Base-by-base conservation (phyloP, 2,797 vertebrate genomes). In the Paratrypauchen microcephalus region DNA sequence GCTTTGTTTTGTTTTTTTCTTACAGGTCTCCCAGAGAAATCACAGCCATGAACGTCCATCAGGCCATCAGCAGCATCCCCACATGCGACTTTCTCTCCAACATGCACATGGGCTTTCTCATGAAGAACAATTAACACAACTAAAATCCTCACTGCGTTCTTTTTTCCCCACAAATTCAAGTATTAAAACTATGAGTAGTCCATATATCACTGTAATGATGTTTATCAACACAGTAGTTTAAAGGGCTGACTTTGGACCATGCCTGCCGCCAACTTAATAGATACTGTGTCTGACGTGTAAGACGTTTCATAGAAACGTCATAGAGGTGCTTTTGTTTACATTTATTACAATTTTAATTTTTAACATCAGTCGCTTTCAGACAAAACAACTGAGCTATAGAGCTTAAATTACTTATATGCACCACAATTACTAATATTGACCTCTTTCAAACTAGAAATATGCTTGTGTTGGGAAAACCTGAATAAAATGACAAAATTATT, bases 61-160 rank as follows among this genome's bases (percentile, higher is more conserved):
- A 98, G 91, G 97, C 98, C 19, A 92, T 97, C 85, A 89, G 94
- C 80, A 95, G 93, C 86, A 93, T 97, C 89, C 96, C 98, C 69
- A 95, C 95, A 83, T 95, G 97, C 82, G 98, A 99, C 92, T 99
- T 99, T 88, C 95, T 99, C 79, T 97, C 97, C 75, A 99, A 98
- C 91, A 90, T 94, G 70, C 94, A 98, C 91, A 96, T 99, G 98
- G 98, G 97, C 66, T 92, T 93, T 82, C 71, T 95, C 86, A 85
- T 91, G 24, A 95, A 95, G 83, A 95, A 98, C 36, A 85, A 86
- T 77, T 90, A 84, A 88, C 62, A 28, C 15, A 24, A 28, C 26
- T 9, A 30, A n/a, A 48, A 48, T 28, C 24, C 41, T 64, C 36
- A 64, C 41, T 28, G 15, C 2, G 45, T 52, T 1, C n/a, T 26